Conservation (phyloP, 1,140 invertebrate species). For the Andrena cerasifolii region DNA sequence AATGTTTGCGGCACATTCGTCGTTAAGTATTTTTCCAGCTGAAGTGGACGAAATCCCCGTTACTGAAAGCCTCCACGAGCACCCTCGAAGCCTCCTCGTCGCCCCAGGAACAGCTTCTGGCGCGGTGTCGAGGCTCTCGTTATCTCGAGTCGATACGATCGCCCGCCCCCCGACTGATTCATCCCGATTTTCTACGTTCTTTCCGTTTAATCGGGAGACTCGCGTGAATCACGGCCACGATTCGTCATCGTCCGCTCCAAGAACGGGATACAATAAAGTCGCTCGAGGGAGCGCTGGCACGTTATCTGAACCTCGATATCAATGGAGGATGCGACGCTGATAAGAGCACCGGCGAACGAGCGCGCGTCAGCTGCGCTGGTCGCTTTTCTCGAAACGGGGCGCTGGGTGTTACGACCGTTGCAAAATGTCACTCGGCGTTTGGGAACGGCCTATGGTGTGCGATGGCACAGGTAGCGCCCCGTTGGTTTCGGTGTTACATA, state of each 20-base stretch:
- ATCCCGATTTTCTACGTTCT: slow-evolving; percentile 9
- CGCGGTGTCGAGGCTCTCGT: slow-evolving; percentile 33
- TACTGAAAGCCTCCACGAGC: slow-evolving; percentile 7
- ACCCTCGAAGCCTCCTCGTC: slow-evolving; percentile 4
- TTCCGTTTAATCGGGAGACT: neutral
- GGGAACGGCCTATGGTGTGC: too few relatives aligned
- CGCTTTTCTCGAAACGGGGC: slow-evolving; percentile 16
- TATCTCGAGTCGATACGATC: slow-evolving; percentile 46
- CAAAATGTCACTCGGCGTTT: too few relatives aligned
- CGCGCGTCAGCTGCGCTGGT: slow-evolving; percentile 33
- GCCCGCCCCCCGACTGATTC: slow-evolving; percentile 36
- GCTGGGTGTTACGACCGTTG: too few relatives aligned
- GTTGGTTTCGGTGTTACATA: too few relatives aligned
- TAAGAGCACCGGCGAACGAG: slow-evolving; percentile 40
- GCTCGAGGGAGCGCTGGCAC: neutral
- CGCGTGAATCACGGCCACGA: slow-evolving; percentile 45
- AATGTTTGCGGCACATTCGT: slow-evolving; percentile 10
- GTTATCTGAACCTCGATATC: slow-evolving; percentile 53
- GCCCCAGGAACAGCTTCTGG: neutral
- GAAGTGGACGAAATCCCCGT: slow-evolving; percentile 35
- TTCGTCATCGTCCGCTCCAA: slow-evolving; percentile 28
- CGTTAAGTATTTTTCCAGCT: slow-evolving; percentile 27
- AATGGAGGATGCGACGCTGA: slow-evolving; percentile 48
- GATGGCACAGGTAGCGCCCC: too few relatives aligned
- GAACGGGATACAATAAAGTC: too few relatives aligned